Conservation (phyloP, 2,113 vertebrate genomes). For the Leucoraja erinaceus region DNA sequence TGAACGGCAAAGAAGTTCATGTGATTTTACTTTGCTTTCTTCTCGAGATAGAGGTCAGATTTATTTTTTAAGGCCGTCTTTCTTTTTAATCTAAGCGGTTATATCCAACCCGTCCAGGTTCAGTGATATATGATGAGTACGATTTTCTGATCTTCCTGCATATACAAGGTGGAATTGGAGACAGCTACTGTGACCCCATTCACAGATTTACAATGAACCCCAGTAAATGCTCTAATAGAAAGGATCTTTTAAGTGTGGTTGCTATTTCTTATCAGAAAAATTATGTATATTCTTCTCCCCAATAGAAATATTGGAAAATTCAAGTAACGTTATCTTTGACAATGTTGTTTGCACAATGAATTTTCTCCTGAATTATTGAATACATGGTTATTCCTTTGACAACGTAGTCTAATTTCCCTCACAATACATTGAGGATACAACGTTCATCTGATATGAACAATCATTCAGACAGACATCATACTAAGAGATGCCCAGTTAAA, state of each 20-base stretch:
- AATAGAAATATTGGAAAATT: background rate
- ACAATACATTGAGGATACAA: too few species aligned
- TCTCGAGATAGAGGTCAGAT: background rate
- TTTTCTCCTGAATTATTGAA: background rate
- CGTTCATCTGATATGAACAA: too few species aligned
- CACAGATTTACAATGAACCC: constrained; percentile 12
- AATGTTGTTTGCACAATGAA: background rate
- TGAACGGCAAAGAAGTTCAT: background rate
- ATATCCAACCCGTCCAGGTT: background rate
- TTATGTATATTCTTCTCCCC: background rate
- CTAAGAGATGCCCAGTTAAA: too few species aligned
- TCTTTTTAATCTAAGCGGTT: background rate
- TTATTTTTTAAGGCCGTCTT: background rate
- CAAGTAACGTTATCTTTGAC: background rate
- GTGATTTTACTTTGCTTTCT: background rate
- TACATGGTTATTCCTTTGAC: too few species aligned
- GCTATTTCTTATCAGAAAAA: background rate
- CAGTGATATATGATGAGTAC: background rate
- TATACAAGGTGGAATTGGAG: too few species aligned
- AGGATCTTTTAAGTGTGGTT: background rate
- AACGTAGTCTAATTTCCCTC: too few species aligned
- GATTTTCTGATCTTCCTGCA: background rate
- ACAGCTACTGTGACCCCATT: background rate
- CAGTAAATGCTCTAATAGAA: background rate
- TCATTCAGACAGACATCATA: too few species aligned